Percentiles rank a stretch among this genome's conserved stretches.
Evolutionary conservation across 1,140 invertebrate species (phyloP).

Genomic region (Latrodectus geometricus): DNA sequence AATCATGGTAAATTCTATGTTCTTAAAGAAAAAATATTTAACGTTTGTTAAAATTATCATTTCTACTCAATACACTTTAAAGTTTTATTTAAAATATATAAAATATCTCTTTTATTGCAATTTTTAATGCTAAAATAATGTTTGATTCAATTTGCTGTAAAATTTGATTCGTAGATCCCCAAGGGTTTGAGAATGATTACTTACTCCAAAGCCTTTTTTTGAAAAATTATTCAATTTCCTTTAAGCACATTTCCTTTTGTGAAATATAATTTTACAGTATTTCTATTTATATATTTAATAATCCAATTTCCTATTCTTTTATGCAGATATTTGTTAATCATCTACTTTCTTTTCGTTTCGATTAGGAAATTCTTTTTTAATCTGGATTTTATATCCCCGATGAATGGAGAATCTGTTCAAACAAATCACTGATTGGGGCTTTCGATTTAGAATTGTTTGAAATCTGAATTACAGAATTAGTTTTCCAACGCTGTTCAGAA

Average conservation of each 20-base stretch:
- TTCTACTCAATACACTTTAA: background rate
- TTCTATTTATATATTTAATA: slow-evolving; percentile 7
- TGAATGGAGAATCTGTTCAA: too few species aligned
- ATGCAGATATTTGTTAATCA: background rate
- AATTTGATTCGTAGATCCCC: background rate
- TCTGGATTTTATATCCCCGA: background rate
- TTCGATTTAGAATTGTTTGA: too few species aligned
- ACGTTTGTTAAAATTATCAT: background rate
- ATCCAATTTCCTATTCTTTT: background rate
- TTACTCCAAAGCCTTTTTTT: background rate
- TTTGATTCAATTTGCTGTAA: background rate
- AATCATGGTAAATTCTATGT: background rate
- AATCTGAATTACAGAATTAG: too few species aligned
- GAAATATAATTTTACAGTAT: background rate
- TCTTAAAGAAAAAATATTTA: background rate
- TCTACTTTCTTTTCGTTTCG: background rate
- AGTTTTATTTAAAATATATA: background rate
- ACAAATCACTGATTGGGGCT: too few species aligned
- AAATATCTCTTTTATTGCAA: background rate
- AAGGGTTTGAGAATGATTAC: background rate
- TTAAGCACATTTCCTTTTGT: background rate
- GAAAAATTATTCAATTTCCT: background rate
- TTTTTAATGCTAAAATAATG: background rate
- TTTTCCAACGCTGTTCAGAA: too few species aligned
- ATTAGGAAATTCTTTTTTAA: background rate